Evolutionary conservation across 1,140 invertebrate species (phyloP).

Genomic region (Drosophila kepulauana): DNA sequence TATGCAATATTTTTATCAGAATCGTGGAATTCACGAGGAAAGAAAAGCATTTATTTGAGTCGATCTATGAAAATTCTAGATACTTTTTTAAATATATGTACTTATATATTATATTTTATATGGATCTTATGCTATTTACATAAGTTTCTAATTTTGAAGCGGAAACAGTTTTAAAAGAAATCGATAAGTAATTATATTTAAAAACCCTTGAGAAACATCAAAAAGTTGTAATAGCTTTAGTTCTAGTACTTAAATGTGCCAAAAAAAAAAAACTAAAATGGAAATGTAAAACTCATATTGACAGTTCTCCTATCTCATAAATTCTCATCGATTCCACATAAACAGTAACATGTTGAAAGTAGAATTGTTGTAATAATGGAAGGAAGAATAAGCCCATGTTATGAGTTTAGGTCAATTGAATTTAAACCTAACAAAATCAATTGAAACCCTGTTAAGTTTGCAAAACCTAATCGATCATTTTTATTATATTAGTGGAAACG

Average conservation of each 20-base stretch:
- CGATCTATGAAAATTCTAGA: slow-evolving; percentile 10
- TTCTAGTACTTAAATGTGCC: slow-evolving; percentile 73
- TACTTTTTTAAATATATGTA: slow-evolving; percentile 35
- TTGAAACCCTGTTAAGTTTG: slow-evolving; percentile 72
- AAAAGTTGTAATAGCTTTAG: slow-evolving; percentile 71
- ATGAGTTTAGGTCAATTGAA: slow-evolving; percentile 16
- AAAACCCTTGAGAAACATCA: slow-evolving; percentile 31
- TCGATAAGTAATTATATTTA: slow-evolving; percentile 29
- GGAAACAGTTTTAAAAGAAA: slow-evolving; percentile 50
- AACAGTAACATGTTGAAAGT: background rate
- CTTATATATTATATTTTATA: slow-evolving; percentile 52
- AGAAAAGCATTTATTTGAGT: slow-evolving; percentile 65
- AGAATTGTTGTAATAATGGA: background rate
- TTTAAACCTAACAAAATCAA: slow-evolving; percentile 39
- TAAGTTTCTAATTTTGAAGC: slow-evolving; percentile 63
- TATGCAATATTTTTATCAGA: slow-evolving; percentile 21
- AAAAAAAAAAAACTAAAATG: slow-evolving; percentile 51
- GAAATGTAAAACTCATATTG: slow-evolving; percentile 5
- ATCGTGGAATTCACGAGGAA: slow-evolving; percentile 38
- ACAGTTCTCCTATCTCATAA: background rate
- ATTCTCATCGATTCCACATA: background rate
- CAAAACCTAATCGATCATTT: slow-evolving; percentile 40
- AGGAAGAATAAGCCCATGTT: slow-evolving; percentile 1
- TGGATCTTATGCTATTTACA: slow-evolving; percentile 32
- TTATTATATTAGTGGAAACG: slow-evolving; percentile 35